Conservation (phyloP, 2,113 vertebrate genomes). For the Falcunculus frontatus region DNA sequence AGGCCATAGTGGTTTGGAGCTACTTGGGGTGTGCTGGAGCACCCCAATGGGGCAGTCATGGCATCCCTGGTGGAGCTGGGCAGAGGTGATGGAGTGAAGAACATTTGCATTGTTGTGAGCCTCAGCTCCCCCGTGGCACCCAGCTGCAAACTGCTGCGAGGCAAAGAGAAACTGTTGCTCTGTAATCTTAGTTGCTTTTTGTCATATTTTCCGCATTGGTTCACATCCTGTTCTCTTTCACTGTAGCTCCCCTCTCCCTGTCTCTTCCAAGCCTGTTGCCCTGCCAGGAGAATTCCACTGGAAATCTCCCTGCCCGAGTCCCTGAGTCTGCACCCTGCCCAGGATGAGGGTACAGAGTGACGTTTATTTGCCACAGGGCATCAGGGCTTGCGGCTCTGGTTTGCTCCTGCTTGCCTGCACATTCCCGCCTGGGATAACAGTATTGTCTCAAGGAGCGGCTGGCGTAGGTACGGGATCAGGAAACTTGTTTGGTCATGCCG, state of each 20-base stretch:
- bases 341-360: background rate
- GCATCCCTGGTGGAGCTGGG: background rate
- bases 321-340: background rate
- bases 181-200: background rate
- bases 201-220: background rate
- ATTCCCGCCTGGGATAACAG: conserved; percentile 31
- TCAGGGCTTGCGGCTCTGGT: background rate
- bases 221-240: background rate
- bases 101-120: background rate
- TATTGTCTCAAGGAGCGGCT: conserved; percentile 60
- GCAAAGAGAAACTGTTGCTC: background rate
- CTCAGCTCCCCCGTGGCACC: background rate
- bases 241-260: background rate
- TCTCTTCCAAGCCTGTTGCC: background rate
- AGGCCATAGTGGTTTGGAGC: background rate
- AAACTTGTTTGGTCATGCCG: conserved; percentile 56
- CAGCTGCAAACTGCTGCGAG: background rate
- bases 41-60: fast-evolving
- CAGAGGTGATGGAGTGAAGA: background rate
- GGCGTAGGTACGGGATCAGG: background rate
- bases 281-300: background rate
- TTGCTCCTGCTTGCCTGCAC: conserved; percentile 39
- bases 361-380: background rate
- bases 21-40: fast-evolving
- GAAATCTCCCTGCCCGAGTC: background rate